Evolutionary conservation across 2,888 invertebrate genomes (phyloP).

Genomic region (Sacculina carcini): DNA sequence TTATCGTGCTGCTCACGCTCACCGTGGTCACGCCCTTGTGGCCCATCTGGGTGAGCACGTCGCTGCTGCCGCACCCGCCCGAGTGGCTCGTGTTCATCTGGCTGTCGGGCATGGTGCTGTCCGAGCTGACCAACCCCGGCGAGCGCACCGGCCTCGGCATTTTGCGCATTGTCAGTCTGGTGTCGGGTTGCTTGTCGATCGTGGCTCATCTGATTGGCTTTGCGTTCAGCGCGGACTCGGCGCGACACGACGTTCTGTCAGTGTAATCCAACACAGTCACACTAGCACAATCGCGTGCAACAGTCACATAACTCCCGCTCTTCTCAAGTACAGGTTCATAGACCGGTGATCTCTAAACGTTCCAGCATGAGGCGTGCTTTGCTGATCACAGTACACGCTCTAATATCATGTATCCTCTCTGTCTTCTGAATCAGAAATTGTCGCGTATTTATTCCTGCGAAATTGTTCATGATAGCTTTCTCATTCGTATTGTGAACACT

Average conservation of each 20-base stretch:
- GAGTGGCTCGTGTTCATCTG: constrained; percentile 85
- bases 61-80: constrained; percentile 34
- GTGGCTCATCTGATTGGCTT: constrained; percentile 62
- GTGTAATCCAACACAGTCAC: constrained; percentile 7
- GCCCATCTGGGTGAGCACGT: constrained; percentile 13
- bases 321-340: too few species aligned
- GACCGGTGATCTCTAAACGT: too few species aligned
- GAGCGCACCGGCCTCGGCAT: constrained; percentile 91
- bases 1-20: constrained; percentile 72
- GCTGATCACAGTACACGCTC: too few species aligned
- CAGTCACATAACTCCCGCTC: too few species aligned
- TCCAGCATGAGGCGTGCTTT: too few species aligned
- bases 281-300: too few species aligned
- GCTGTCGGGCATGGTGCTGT: constrained; percentile 76
- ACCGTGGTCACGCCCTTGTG: constrained; percentile 70
- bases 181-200: constrained; percentile 63
- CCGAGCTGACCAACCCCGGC: constrained; percentile 90
- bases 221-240: constrained; percentile 21
- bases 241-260: constrained; percentile 11
- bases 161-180: constrained; percentile 32
- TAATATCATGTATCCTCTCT: too few species aligned
- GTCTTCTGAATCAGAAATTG: too few species aligned
- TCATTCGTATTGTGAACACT: too few species aligned
- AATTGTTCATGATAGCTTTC: too few species aligned
- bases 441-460: too few species aligned